Base-by-base conservation (phyloP, 1,140 invertebrate genomes). In the Bacillus rossius region DNA sequence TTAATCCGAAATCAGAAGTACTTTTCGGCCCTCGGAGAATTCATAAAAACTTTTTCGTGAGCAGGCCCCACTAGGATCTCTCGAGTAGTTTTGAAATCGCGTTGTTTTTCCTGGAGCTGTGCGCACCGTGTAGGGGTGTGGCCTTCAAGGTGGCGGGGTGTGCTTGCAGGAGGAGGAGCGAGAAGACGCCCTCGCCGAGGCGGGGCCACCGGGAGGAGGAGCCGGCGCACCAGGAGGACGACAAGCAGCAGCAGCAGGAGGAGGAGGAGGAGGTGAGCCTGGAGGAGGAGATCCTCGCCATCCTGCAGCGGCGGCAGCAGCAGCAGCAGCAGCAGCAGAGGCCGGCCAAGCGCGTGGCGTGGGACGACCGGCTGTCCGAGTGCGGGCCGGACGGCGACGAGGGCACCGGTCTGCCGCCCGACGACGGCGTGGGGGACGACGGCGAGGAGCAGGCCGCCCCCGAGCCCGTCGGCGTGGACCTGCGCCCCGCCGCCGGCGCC, bases 151-250 rank as follows among this genome's bases (percentile, higher is more conserved):
- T n/a, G n/a, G n/a, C n/a, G n/a, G n/a, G n/a, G n/a, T n/a, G n/a
- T n/a, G n/a, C 10, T 4, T 34, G 29, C 29, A 34, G 29, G 10
- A 34, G 29, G 29, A 34, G 10, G 5, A 34, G 29, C 29, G 29
- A 34, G 29, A 4, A 7, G 29, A 34, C 29, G 29, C 29, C 29
- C 5, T 34, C 29, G 10, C 29, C 29, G 23, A n/a, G 26, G 19
- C 7, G 23, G 68, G 87, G 89, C 65, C 87, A 90, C 54, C 54
- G 19, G 43, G 55, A 57, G 2, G 7, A 40, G 34, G n/a, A 1
- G 22, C 19, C 10, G 26, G 19, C 8, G n/a, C 10, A 40, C 20
- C 8, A 23, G 22, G 22, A 17, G 13, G 2, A 22, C 8, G 3
- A 2, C 34, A n/a, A 20, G 26, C 29, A 19, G 22, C n/a, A 13